Evolutionary conservation across 53 echinoderm and acorn worm species (phyloP).

Genomic region (Arbacia lixula): DNA sequence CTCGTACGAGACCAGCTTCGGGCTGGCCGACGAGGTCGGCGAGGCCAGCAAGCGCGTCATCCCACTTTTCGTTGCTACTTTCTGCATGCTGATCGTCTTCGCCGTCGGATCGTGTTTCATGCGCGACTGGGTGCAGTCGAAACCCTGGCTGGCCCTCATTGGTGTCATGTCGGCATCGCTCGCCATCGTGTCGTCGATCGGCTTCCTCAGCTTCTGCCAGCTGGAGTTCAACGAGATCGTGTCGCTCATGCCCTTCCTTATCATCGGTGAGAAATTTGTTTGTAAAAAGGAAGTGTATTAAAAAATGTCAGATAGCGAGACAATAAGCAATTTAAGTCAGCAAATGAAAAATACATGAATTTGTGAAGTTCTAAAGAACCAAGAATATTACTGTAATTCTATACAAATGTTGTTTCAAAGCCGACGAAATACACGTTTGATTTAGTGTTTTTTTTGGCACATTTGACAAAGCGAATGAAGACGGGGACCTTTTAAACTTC

Average conservation of each 20-base stretch:
- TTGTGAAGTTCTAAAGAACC: no score
- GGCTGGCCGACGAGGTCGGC: conserved; percentile 48
- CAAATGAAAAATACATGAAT: no score
- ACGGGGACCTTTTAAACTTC: no score
- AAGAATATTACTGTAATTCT: no score
- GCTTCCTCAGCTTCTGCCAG: conserved; percentile 63
- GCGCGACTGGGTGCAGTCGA: conserved; percentile 73
- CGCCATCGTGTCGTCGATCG: conserved; percentile 71
- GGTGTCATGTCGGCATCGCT: conserved; percentile 70
- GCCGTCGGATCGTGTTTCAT: conserved; percentile 66
- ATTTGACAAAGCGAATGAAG: no score
- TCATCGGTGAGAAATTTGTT: conserved; percentile 78
- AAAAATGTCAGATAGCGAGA: no score
- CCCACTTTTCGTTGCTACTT: conserved; percentile 56
- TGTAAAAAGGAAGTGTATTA: no score
- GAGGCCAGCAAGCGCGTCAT: conserved; percentile 53
- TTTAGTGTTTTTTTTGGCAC: no score
- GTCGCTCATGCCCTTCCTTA: conserved; percentile 71
- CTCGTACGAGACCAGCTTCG: conserved; percentile 54
- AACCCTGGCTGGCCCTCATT: conserved; percentile 65
- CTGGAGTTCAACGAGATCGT: conserved; percentile 69
- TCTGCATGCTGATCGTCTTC: conserved; percentile 51
- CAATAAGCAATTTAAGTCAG: no score
- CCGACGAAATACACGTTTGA: no score
- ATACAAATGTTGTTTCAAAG: no score